Conservation (phyloP, 2,888 invertebrate genomes). For the Melinopterus prodromus region DNA sequence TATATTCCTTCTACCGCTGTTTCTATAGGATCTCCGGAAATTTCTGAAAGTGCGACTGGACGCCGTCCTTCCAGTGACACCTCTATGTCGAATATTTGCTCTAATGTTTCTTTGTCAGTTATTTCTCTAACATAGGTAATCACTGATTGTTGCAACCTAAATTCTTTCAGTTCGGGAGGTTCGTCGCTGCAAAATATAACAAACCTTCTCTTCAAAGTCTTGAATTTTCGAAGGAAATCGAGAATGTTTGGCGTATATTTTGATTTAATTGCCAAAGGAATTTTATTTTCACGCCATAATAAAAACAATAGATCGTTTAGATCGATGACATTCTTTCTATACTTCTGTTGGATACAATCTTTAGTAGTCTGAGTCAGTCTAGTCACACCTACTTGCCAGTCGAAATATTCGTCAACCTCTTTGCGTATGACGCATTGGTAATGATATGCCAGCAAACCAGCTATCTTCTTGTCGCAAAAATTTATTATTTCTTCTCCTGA, state of each 20-base stretch:
- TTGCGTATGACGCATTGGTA: neutral
- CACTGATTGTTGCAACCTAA: neutral
- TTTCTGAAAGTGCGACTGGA: neutral
- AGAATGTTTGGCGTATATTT: neutral
- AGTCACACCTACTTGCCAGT: no score
- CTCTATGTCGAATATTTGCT: neutral
- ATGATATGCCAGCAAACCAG: neutral
- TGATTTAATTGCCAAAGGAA: neutral
- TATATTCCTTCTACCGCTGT: neutral
- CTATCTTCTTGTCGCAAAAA: neutral
- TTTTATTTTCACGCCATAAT: neutral
- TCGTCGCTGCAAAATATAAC: neutral
- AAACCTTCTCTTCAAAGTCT: neutral
- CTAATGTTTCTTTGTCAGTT: neutral
- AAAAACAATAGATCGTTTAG: neutral
- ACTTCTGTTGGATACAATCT: no score
- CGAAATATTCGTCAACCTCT: neutral
- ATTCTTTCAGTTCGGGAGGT: neutral
- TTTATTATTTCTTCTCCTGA: neutral
- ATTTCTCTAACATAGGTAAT: neutral
- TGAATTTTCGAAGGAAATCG: neutral
- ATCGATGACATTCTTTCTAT: no score
- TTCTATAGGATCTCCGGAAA: neutral
- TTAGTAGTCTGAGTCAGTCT: no score
- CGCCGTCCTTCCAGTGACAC: neutral